Percentiles rank a stretch among this genome's conserved stretches.
phyloP scores from a whole-genome alignment of 2,797 vertebrate species.

The Falco berigora region DNA sequence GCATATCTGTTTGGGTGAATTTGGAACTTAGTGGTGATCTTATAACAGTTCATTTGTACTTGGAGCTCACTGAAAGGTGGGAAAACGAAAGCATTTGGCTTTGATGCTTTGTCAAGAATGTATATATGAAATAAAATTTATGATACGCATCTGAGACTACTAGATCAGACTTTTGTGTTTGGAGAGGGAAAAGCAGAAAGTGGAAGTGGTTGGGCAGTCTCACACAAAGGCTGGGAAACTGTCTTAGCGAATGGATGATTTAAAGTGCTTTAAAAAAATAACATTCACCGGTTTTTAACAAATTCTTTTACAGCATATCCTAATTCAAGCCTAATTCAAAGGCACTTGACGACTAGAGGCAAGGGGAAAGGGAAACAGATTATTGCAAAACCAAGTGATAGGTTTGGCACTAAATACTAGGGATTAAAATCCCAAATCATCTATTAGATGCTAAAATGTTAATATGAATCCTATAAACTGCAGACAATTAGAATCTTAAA shows the following conservation, averaged over 20 bases:
- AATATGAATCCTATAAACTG: not conserved
- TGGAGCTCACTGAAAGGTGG: not conserved
- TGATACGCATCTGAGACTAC: not conserved
- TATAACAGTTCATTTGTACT: not conserved
- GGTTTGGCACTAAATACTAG: not conserved
- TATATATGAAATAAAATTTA: constrained; percentile 47
- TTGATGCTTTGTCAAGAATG: constrained; percentile 53
- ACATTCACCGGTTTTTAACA: not conserved
- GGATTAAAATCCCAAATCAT: not conserved
- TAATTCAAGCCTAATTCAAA: not conserved
- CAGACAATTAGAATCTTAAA: not conserved
- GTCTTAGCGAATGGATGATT: not conserved
- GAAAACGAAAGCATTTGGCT: not conserved
- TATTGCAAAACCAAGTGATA: not conserved
- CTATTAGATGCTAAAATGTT: not conserved
- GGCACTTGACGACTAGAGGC: not conserved
- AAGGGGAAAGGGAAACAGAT: not conserved
- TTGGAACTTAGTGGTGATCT: not conserved
- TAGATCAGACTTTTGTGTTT: not conserved
- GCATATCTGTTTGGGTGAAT: constrained; percentile 4
- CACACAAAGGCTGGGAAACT: not conserved
- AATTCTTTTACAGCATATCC: not conserved
- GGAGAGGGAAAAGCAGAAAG: not conserved
- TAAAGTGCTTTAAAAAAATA: not conserved
- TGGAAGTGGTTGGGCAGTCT: not conserved